Evolutionary conservation across 2,888 invertebrate species (phyloP).

Genomic region (Oscheius sp.): DNA sequence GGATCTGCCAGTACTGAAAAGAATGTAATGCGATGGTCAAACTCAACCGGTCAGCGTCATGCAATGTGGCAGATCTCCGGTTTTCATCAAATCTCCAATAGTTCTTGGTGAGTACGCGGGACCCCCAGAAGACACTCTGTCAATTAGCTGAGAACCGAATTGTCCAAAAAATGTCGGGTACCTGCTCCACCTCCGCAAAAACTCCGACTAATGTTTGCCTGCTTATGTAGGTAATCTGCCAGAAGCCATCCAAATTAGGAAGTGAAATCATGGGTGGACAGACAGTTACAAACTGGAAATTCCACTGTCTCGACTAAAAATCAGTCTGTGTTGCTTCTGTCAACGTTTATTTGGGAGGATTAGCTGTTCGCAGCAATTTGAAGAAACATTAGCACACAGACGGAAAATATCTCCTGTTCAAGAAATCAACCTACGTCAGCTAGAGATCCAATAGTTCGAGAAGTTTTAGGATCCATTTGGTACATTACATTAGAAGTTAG

Average conservation of each 20-base stretch:
- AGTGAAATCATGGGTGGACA: slow-evolving; percentile 9
- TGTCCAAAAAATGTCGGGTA: not conserved
- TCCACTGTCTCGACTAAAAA: not conserved
- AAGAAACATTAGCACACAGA: not conserved
- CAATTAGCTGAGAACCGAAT: not conserved
- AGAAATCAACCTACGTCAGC: slow-evolving; percentile 19
- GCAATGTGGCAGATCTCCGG: slow-evolving; percentile 20
- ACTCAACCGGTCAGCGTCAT: slow-evolving; percentile 7
- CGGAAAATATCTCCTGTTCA: not conserved
- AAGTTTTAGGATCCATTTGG: slow-evolving; percentile 24
- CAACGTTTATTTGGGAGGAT: slow-evolving; percentile 3
- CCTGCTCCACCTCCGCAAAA: slow-evolving; percentile 26
- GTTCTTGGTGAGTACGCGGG: slow-evolving; percentile 15
- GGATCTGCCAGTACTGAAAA: slow-evolving; percentile 18
- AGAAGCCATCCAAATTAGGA: slow-evolving; percentile 17
- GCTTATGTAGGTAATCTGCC: slow-evolving; percentile 25
- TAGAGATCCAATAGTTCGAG: slow-evolving; percentile 4
- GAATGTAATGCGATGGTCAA: not conserved
- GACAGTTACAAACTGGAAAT: slow-evolving; percentile 24
- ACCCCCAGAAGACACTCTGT: slow-evolving; percentile 3
- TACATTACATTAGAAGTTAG: slow-evolving; percentile 15
- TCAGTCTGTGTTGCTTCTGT: not conserved
- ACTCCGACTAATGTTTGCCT: not conserved
- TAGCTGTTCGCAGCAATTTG: not conserved
- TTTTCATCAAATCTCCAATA: slow-evolving; percentile 15